A percentile compares a stretch with the other conserved stretches of the same genome.
Evolutionary conservation across 1,140 invertebrate species (phyloP).

Genomic region (Coptotermes formosanus): DNA sequence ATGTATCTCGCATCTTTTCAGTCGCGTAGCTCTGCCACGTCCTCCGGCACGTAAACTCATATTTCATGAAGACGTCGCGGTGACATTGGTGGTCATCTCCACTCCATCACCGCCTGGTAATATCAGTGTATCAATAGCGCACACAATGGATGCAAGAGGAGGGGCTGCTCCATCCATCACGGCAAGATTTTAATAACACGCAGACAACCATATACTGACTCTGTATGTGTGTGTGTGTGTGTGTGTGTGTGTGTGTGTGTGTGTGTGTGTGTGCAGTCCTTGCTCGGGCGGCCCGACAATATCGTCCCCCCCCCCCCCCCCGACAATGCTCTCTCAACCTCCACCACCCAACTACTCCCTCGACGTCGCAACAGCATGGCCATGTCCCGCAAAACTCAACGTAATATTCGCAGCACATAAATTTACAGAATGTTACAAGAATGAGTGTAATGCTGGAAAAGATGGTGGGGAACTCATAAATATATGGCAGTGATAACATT

Average conservation of each 20-base stretch:
- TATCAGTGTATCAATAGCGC: conserved; percentile 35
- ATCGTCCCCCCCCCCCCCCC: conserved; percentile 12
- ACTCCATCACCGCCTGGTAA: conserved; percentile 33
- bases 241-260: neutral
- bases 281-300: conserved; percentile 26
- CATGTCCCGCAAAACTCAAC: conserved; percentile 29
- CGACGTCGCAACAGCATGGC: conserved; percentile 7
- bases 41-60: conserved; percentile 22
- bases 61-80: conserved; percentile 35
- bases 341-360: neutral
- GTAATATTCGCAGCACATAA: conserved; percentile 42
- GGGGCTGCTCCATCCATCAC: conserved; percentile 38
- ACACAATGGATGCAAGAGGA: conserved; percentile 23
- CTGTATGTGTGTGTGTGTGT: conserved; percentile 1
- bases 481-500: conserved; percentile 44
- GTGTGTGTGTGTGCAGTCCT: conserved; percentile 11
- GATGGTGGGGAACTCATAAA: conserved; percentile 40
- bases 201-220: conserved; percentile 31
- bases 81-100: conserved; percentile 33
- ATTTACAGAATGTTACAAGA: conserved; percentile 40
- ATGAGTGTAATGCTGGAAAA: conserved; percentile 39
- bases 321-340: neutral
- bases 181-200: conserved; percentile 40
- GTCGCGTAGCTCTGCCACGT: neutral
- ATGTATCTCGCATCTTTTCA: neutral